Conservation (phyloP, 1,140 invertebrate genomes). For the Condylostylus longicornis region DNA sequence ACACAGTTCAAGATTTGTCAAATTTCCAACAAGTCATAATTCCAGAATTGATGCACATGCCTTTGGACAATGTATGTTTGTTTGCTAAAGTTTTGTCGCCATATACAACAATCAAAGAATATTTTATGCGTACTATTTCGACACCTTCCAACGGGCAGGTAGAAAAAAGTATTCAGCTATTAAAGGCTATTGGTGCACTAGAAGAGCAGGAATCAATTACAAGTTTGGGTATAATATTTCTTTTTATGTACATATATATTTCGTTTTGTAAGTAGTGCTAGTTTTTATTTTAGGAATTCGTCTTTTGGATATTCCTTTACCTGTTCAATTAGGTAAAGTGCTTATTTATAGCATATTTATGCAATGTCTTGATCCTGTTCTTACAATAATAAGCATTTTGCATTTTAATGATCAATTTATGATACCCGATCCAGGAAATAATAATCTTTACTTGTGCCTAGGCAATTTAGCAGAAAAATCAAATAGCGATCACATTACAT, state of each 20-base stretch:
- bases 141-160: conserved; percentile 63
- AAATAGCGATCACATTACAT: conserved; percentile 81
- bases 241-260: too few species aligned
- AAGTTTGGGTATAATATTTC: conserved; percentile 61
- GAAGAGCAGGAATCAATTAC: conserved; percentile 74
- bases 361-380: conserved; percentile 85
- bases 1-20: conserved; percentile 7
- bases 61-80: conserved; percentile 21
- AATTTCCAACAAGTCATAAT: conserved; percentile 5
- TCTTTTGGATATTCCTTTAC: conserved; percentile 75
- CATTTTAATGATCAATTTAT: conserved; percentile 72
- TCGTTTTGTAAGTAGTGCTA: too few species aligned
- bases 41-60: conserved; percentile 14
- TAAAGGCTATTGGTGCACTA: conserved; percentile 77
- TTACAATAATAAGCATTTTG: conserved; percentile 80
- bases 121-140: conserved; percentile 15
- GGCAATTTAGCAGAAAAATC: conserved; percentile 50
- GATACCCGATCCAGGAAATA: conserved; percentile 42
- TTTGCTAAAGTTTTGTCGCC: conserved; percentile 17
- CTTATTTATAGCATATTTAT: conserved; percentile 78
- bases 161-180: conserved; percentile 56
- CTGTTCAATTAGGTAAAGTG: conserved; percentile 84
- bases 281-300: conserved; percentile 52
- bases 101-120: conserved; percentile 16
- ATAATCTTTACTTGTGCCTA: conserved; percentile 9